phyloP scores from a whole-genome alignment of 1,140 invertebrate genomes.

The Berghia stephanieae region DNA sequence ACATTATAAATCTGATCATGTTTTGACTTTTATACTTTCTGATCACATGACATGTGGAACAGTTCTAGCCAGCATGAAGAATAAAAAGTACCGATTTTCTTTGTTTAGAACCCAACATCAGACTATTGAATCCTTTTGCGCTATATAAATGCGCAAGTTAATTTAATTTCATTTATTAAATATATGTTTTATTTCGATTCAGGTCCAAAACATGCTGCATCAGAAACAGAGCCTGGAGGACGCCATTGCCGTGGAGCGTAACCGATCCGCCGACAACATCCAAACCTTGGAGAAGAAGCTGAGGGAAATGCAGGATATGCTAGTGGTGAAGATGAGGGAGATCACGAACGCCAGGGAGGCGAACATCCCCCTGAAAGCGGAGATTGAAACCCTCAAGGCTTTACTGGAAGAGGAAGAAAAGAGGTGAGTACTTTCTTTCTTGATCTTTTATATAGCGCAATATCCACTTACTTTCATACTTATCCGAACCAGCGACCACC shows the following conservation, averaged over 20 bases:
- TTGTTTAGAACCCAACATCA: too few relatives aligned
- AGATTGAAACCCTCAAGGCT: conserved; percentile 53
- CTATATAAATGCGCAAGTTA: background rate
- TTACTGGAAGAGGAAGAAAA: conserved; percentile 57
- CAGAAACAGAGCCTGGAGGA: conserved; percentile 47
- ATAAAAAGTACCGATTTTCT: too few relatives aligned
- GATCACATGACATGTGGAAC: too few relatives aligned
- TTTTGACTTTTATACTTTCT: too few relatives aligned
- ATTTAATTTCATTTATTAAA: conserved; percentile 2
- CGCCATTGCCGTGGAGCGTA: conserved; percentile 40
- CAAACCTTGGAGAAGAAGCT: conserved; percentile 46
- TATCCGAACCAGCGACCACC: too few relatives aligned
- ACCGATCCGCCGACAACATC: conserved; percentile 42
- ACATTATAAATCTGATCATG: too few relatives aligned
- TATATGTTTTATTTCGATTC: conserved; percentile 12
- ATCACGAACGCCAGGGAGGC: conserved; percentile 44
- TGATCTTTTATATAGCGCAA: too few relatives aligned
- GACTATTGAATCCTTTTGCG: too few relatives aligned
- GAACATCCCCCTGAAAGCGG: conserved; percentile 51
- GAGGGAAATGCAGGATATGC: conserved; percentile 49
- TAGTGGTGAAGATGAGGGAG: conserved; percentile 55
- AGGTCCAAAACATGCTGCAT: conserved; percentile 48
- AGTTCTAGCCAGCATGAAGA: too few relatives aligned
- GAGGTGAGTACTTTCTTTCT: too few relatives aligned
- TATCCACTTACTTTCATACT: too few relatives aligned